A percentile compares a stretch with the other conserved stretches of the same genome.
Conservation (phyloP, 2,888 invertebrate species). For the Onchidella celtica region DNA sequence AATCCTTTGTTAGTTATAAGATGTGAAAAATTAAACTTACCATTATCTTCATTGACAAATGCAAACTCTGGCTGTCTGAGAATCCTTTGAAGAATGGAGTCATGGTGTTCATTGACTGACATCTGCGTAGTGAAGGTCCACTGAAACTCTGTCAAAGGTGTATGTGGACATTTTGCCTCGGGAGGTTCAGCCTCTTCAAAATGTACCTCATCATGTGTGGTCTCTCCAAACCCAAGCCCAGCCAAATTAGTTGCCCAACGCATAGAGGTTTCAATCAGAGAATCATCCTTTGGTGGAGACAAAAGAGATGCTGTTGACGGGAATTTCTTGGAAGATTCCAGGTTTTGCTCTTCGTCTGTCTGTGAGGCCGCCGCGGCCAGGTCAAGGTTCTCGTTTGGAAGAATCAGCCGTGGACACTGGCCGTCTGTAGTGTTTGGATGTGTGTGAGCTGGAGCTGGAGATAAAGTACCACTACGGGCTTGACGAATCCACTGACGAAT, state of each 20-base stretch:
- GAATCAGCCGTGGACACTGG: background rate
- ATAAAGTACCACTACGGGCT: constrained; percentile 21
- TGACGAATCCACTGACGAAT: constrained; percentile 48
- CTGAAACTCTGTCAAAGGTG: constrained; percentile 45
- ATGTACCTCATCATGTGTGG: constrained; percentile 21
- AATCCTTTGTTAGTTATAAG: too few relatives aligned
- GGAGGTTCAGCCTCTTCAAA: constrained; percentile 37
- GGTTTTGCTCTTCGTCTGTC: background rate
- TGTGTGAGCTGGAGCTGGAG: background rate
- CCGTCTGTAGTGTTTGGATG: background rate
- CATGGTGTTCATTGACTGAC: constrained; percentile 38
- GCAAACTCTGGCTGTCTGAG: constrained; percentile 47
- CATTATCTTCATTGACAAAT: constrained; percentile 37
- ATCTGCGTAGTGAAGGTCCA: constrained; percentile 42
- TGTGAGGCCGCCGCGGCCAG: background rate
- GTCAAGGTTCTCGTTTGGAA: background rate
- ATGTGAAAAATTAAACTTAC: too few relatives aligned
- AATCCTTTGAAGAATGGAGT: constrained; percentile 47
- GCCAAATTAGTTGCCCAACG: constrained; percentile 16
- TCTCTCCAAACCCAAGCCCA: constrained; percentile 35
- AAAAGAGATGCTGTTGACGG: constrained; percentile 19
- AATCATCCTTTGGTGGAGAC: constrained; percentile 40
- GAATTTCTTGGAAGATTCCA: background rate
- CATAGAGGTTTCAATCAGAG: constrained; percentile 30
- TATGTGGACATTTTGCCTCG: constrained; percentile 12